Percentiles rank a stretch among this genome's conserved stretches.
Conservation (phyloP, 2,113 vertebrate species). For the Aramus guarauna region DNA sequence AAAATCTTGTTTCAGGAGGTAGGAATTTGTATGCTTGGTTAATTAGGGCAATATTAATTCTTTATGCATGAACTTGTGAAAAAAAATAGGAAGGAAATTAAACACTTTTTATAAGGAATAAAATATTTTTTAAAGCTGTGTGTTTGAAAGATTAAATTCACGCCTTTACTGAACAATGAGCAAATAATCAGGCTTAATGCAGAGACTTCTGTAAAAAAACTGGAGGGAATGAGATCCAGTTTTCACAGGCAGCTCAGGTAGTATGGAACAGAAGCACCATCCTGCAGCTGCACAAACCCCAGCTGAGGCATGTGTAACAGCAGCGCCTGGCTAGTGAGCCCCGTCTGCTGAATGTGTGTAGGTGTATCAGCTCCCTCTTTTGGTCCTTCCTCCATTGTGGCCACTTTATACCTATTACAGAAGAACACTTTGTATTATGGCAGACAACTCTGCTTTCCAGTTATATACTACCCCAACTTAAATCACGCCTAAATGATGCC, state of each 20-base stretch:
- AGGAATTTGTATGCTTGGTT: background rate
- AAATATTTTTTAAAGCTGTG: background rate
- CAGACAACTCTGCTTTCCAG: background rate
- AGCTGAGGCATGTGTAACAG: rapidly evolving
- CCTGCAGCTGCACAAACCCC: background rate
- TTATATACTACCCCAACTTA: background rate
- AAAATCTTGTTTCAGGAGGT: background rate
- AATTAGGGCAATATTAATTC: conserved; percentile 11
- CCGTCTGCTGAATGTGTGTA: background rate
- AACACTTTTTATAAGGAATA: background rate
- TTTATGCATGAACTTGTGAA: background rate
- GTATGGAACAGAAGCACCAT: background rate
- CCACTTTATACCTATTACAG: background rate
- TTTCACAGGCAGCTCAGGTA: background rate
- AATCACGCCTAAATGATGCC: background rate
- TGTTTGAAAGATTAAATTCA: background rate
- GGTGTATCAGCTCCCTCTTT: background rate
- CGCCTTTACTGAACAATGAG: background rate
- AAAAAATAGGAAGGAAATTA: conserved; percentile 10
- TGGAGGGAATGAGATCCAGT: background rate
- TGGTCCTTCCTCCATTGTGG: background rate
- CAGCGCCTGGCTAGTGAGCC: background rate
- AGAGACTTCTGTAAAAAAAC: background rate
- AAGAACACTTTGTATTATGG: background rate
- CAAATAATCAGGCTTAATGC: background rate